A percentile compares a stretch with the other conserved stretches of the same genome.
phyloP scores from a whole-genome alignment of 2,888 invertebrate genomes.

The Polylopha cassiicola region DNA sequence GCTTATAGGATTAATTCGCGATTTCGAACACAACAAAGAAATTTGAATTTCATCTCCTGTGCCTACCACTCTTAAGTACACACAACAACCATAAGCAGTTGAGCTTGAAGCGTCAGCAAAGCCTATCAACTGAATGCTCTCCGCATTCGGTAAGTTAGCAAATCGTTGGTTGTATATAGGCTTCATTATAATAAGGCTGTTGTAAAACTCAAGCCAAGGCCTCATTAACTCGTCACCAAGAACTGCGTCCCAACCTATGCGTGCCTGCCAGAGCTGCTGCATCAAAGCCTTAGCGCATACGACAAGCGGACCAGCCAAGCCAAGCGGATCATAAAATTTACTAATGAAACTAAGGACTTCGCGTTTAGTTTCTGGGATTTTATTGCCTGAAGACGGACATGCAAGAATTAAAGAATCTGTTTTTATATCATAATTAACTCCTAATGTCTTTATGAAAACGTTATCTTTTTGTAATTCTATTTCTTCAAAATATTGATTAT shows the following conservation, averaged over 20 bases:
- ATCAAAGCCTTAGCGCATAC: conserved; percentile 21
- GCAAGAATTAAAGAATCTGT: conserved; percentile 10
- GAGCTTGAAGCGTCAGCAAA: conserved; percentile 23
- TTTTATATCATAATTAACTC: conserved; percentile 8
- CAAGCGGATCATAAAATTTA: conserved; percentile 25
- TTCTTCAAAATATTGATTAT: conserved; percentile 6
- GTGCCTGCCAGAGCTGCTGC: conserved; percentile 17
- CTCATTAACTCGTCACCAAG: too few relatives aligned
- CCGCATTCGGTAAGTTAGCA: neutral
- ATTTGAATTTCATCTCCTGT: conserved; percentile 17
- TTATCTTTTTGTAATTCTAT: conserved; percentile 19
- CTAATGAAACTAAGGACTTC: conserved; percentile 21
- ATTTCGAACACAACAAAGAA: conserved; percentile 24
- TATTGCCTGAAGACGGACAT: conserved; percentile 3
- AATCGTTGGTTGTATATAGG: conserved; percentile 8
- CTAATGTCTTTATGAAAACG: conserved; percentile 18
- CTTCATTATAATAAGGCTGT: too few relatives aligned
- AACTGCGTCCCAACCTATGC: neutral
- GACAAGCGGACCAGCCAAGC: conserved; percentile 19
- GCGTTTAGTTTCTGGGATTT: conserved; percentile 23
- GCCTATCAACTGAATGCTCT: conserved; percentile 19
- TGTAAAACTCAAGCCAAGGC: too few relatives aligned
- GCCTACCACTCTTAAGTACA: conserved; percentile 19
- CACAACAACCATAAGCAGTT: conserved; percentile 22
- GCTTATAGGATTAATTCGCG: conserved; percentile 21